Evolutionary conservation across 2,113 vertebrate species (phyloP).

Genomic region (Nannospalax galili): DNA sequence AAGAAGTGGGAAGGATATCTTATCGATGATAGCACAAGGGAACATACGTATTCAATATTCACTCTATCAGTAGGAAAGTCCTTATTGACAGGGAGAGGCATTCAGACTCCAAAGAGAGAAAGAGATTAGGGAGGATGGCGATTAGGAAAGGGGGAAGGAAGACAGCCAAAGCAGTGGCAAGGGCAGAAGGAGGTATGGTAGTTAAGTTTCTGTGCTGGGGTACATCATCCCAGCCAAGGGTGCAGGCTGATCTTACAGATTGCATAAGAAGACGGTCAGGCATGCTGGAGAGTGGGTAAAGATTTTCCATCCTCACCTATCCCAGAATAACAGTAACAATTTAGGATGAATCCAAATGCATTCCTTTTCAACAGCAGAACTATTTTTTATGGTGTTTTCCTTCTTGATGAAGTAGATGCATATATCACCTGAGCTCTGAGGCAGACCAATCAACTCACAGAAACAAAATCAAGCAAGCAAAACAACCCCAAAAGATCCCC

Average conservation of each 20-base stretch:
- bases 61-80: not conserved
- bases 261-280: accelerated
- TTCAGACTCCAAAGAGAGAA: not conserved
- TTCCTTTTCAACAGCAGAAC: not conserved
- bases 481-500: not conserved
- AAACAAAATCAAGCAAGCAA: not conserved
- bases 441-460: not conserved
- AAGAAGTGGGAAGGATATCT: not conserved
- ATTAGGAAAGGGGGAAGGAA: not conserved
- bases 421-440: not conserved
- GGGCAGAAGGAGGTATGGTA: not conserved
- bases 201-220: too few species aligned
- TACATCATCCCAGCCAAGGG: accelerated
- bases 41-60: not conserved
- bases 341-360: not conserved
- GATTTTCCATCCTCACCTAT: not conserved
- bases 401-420: not conserved
- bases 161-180: not conserved
- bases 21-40: not conserved
- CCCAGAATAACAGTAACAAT: not conserved
- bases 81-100: not conserved
- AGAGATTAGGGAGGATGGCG: not conserved
- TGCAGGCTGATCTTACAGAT: accelerated
- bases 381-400: not conserved
- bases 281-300: accelerated